Percentiles rank a stretch among this genome's conserved stretches.
Conservation (phyloP, 2,113 vertebrate genomes). For the Oenanthe oenanthe region DNA sequence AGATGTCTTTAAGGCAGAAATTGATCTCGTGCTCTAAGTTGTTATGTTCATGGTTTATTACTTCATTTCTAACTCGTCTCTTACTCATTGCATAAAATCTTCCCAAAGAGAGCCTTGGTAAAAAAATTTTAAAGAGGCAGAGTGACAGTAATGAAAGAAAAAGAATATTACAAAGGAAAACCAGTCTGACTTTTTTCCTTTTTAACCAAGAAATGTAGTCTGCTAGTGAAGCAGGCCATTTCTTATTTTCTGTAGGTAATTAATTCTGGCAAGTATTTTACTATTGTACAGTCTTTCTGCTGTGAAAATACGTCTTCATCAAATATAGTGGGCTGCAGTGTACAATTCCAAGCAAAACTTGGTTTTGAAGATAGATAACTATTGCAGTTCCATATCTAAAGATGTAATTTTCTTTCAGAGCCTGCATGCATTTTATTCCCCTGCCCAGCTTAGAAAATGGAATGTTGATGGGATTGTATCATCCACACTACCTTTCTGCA, state of each 20-base stretch:
- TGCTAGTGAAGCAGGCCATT: background rate
- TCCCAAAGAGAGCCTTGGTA: background rate
- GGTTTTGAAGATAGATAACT: constrained; percentile 4
- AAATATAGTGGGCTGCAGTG: background rate
- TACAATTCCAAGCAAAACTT: background rate
- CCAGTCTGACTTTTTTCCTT: background rate
- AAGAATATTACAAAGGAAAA: background rate
- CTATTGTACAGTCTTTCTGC: background rate
- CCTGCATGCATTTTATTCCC: constrained; percentile 3
- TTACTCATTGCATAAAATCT: constrained; percentile 3
- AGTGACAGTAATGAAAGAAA: background rate
- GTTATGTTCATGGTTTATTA: background rate
- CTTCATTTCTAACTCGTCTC: background rate
- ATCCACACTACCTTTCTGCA: constrained; percentile 50
- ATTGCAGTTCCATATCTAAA: constrained; percentile 16
- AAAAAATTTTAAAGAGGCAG: background rate
- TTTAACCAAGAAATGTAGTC: background rate
- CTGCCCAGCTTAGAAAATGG: constrained; percentile 52
- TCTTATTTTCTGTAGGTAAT: constrained; percentile 5
- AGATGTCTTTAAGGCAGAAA: background rate
- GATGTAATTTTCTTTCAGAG: constrained; percentile 11
- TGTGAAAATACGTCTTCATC: constrained; percentile 34
- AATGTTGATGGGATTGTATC: constrained; percentile 55
- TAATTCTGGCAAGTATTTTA: constrained; percentile 32
- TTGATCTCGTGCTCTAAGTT: background rate